phyloP scores from a whole-genome alignment of 2,113 vertebrate genomes.

The Acrocephalus arundinaceus region DNA sequence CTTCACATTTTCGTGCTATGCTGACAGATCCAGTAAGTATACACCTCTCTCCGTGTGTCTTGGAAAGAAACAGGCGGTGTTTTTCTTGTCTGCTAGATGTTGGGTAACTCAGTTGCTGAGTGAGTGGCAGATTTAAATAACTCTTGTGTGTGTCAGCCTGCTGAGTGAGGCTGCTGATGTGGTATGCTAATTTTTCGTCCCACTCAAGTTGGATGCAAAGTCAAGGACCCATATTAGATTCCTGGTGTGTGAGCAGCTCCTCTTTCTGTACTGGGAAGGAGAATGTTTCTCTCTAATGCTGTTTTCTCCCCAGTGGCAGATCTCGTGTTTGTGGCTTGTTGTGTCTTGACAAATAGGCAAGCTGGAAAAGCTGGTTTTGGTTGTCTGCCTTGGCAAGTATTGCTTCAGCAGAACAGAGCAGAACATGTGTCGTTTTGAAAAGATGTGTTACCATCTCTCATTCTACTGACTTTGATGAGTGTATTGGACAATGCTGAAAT shows the following conservation, averaged over 20 bases:
- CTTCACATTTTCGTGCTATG: constrained; percentile 94
- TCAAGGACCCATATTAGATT: background rate
- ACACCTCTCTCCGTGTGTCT: constrained; percentile 7
- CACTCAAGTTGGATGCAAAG: background rate
- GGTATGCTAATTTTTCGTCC: constrained; percentile 13
- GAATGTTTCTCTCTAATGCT: background rate
- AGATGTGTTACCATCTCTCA: background rate
- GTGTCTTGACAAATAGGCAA: constrained; percentile 40
- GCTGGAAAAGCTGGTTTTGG: constrained; percentile 52
- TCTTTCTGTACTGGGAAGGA: background rate
- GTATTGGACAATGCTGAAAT: background rate
- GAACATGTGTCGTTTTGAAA: background rate
- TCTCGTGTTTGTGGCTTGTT: background rate
- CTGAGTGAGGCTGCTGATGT: constrained; percentile 7
- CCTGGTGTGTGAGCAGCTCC: background rate
- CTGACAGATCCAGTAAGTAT: constrained; percentile 96
- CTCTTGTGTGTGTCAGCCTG: background rate
- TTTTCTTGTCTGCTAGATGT: constrained; percentile 35
- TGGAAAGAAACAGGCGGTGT: background rate
- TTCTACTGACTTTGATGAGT: background rate
- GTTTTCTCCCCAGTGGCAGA: background rate
- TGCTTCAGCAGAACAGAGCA: background rate
- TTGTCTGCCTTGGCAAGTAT: background rate
- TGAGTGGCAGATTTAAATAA: constrained; percentile 38
- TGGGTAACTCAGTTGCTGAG: background rate